Conservation (phyloP, 2,113 vertebrate genomes). For the Dipodomys merriami region DNA sequence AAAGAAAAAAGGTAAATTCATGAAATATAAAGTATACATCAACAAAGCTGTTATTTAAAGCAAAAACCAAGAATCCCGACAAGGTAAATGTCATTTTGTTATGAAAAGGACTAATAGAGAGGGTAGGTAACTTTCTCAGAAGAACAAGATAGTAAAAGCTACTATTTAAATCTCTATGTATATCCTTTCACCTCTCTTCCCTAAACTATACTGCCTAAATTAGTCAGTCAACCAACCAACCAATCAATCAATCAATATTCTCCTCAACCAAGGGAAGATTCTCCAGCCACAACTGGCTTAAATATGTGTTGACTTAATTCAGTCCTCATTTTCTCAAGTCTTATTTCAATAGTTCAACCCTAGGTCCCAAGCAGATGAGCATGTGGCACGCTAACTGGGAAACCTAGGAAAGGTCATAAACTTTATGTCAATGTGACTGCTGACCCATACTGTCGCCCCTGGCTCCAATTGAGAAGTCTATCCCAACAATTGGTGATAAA, state of each 20-base stretch:
- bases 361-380: neutral
- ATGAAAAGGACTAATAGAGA: neutral
- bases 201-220: neutral
- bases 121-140: neutral
- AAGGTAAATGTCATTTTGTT: neutral
- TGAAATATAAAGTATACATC: neutral
- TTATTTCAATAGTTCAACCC: slow-evolving; percentile 32
- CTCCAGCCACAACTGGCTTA: slow-evolving; percentile 51
- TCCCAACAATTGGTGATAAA: slow-evolving; percentile 48
- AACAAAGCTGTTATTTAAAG: slow-evolving; percentile 53
- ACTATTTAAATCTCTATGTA: neutral
- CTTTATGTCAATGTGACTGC: slow-evolving; percentile 56
- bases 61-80: neutral
- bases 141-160: neutral
- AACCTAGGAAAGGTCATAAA: slow-evolving; percentile 56
- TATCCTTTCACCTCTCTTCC: neutral
- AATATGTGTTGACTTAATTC: slow-evolving; percentile 61
- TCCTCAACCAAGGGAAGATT: neutral
- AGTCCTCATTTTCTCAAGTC: slow-evolving; percentile 54
- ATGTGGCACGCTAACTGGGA: neutral
- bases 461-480: slow-evolving; percentile 29
- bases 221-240: no score
- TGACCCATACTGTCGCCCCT: slow-evolving; percentile 52
- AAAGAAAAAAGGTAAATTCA: neutral
- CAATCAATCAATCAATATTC: no score